Conservation (phyloP, 2,888 invertebrate species). For the Platycheirus rosarum region DNA sequence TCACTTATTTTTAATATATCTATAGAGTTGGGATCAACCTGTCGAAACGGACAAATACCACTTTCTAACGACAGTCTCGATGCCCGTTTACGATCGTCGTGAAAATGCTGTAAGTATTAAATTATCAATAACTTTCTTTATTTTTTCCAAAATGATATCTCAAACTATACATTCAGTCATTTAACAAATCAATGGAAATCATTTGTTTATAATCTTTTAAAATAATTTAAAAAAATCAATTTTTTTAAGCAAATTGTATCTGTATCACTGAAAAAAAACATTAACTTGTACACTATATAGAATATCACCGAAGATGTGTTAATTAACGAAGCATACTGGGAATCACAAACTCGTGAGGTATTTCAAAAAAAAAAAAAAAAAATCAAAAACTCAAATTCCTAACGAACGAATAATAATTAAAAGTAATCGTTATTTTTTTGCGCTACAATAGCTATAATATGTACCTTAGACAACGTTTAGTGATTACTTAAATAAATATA, state of each 20-base stretch:
- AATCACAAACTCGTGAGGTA: constrained; percentile 96
- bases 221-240: constrained; percentile 21
- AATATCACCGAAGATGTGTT: constrained; percentile 98
- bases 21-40: constrained; percentile 81
- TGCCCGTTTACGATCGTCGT: constrained; percentile 95
- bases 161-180: constrained; percentile 1
- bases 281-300: constrained; percentile 85
- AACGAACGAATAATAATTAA: constrained; percentile 68
- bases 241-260: constrained; percentile 49
- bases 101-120: constrained; percentile 89
- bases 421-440: constrained; percentile 74
- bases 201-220: constrained; percentile 34
- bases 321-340: constrained; percentile 97
- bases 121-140: background rate
- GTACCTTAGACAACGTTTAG: constrained; percentile 74
- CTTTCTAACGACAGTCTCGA: constrained; percentile 95
- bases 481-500: constrained; percentile 56
- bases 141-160: background rate
- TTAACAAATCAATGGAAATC: constrained; percentile 25
- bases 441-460: too few species aligned
- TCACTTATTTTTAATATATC: background rate
- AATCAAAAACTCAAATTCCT: constrained; percentile 47
- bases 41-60: constrained; percentile 86
- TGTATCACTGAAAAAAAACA: constrained; percentile 65
- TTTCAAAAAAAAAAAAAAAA: constrained; percentile 80